Evolutionary conservation across 2,888 invertebrate species (phyloP), one percentile per base, ranked within the genome.

Genomic region (Acholoe squamosa): DNA sequence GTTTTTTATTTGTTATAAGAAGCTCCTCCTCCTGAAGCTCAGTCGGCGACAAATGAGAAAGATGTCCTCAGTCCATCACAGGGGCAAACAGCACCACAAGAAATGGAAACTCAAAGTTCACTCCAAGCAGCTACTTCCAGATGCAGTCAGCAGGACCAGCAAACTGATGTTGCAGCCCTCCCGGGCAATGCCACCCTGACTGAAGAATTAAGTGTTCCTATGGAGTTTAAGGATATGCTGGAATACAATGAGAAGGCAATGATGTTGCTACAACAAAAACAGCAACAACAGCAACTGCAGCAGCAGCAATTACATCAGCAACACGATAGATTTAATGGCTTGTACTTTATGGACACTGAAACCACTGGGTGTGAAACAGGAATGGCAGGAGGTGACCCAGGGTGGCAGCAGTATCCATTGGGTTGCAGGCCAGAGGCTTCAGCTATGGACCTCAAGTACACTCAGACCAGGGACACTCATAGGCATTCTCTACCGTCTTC

Each of bases 241-340:
- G 71, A 71, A 71, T 71, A 25, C 71, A 71, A 71, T 31, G 71
- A 71, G 31, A 71, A 71, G 71, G 71, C 71, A 28, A 71, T 71
- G 71, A 28, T 31, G 3, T 28, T 71, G 71, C 71, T 71, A 61
- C 61, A 28, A 28, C 25, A 71, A 25, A 1, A 71, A 25, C 25
- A 28, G 25, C 71, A 71, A 71, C 61, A 61, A 1, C 61, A 61
- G 43, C 43, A 61, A 61, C 43, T 43, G 5, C 43, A 43, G 10
- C 43, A 43, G 43, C 43, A 43, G 43, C 43, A 43, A 43, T 3
- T 7, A 43, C 43, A 43, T 7, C 43, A 43, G 43, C 43, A 43
- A 43, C 43, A 43, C 10, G n/a, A n/a, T n/a, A 43, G 43, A 43
- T 43, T 43, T 43, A 10, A 43, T 7, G 43, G 43, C 43, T 43